phyloP scores from a whole-genome alignment of 1,140 invertebrate genomes.

The Octopus bimaculoides region DNA sequence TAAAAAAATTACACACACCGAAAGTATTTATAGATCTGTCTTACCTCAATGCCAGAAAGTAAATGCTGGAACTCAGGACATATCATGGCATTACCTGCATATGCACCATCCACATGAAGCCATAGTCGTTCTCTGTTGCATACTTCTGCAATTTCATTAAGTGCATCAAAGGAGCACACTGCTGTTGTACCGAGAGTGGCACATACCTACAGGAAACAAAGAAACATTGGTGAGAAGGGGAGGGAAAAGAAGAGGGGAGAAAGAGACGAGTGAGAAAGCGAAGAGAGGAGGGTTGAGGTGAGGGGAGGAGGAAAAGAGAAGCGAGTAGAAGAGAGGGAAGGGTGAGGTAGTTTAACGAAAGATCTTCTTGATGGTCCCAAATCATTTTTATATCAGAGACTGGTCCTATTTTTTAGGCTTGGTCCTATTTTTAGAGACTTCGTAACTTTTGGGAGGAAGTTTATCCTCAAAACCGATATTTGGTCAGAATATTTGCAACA shows the following conservation, averaged over 20 bases:
- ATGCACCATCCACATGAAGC: conserved; percentile 93
- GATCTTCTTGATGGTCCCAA: too few relatives aligned
- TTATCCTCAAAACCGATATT: too few relatives aligned
- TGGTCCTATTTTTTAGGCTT: too few relatives aligned
- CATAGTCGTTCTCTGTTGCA: conserved; percentile 76
- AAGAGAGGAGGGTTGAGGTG: neutral
- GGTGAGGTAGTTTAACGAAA: too few relatives aligned
- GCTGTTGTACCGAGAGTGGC: conserved; percentile 88
- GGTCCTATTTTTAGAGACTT: too few relatives aligned
- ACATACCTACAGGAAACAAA: conserved; percentile 64
- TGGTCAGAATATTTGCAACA: too few relatives aligned
- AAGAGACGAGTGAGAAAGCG: neutral
- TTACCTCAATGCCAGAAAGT: conserved; percentile 79
- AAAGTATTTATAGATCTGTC: neutral
- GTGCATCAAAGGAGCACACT: conserved; percentile 83
- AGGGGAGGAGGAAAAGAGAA: neutral
- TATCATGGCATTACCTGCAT: conserved; percentile 84
- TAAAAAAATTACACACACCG: too few relatives aligned
- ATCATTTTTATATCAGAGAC: too few relatives aligned
- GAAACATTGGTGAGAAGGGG: neutral
- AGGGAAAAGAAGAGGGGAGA: neutral
- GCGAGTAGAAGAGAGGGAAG: neutral
- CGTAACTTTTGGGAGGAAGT: too few relatives aligned
- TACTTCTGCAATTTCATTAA: conserved; percentile 83
- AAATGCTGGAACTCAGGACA: conserved; percentile 89